These are phyloP conservation scores for Larimichthys crocea DNA, from an alignment of 2,113 vertebrate species.

Conservation along the genomic window DNA sequence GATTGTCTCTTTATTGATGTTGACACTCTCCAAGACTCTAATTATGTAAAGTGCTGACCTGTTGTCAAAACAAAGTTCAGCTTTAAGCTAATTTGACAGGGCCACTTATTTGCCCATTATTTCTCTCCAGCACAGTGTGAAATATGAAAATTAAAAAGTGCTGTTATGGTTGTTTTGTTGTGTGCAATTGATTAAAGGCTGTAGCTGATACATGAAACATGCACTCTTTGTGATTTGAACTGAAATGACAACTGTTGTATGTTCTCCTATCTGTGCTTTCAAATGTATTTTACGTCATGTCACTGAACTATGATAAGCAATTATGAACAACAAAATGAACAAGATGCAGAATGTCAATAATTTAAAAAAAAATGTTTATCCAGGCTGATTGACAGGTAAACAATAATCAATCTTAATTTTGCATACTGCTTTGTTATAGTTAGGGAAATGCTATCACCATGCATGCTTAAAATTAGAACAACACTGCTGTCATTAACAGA, in stretches of 20 bases:
- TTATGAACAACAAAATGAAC: neutral
- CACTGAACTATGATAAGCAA: neutral
- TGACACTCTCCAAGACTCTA: neutral
- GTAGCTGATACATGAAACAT: neutral
- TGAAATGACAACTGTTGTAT: neutral
- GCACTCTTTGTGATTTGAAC: neutral
- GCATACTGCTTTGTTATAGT: neutral
- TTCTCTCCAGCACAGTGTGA: constrained; percentile 16
- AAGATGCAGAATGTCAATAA: neutral
- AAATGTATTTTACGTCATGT: neutral
- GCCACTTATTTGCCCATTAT: neutral
- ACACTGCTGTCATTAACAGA: neutral
- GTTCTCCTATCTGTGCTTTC: too few relatives aligned
- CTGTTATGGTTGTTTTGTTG: neutral
- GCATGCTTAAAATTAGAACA: neutral
- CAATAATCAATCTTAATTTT: too few relatives aligned
- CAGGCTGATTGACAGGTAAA: neutral
- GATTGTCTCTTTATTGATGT: constrained; percentile 8
- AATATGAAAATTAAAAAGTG: constrained; percentile 17
- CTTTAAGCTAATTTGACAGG: constrained; percentile 15
- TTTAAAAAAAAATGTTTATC: neutral
- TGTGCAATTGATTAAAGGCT: neutral
- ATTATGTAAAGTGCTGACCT: constrained; percentile 29
- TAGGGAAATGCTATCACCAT: neutral
- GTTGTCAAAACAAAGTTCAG: constrained; percentile 13